phyloP scores from a whole-genome alignment of 2,113 vertebrate species.

The Rallus limicola region DNA sequence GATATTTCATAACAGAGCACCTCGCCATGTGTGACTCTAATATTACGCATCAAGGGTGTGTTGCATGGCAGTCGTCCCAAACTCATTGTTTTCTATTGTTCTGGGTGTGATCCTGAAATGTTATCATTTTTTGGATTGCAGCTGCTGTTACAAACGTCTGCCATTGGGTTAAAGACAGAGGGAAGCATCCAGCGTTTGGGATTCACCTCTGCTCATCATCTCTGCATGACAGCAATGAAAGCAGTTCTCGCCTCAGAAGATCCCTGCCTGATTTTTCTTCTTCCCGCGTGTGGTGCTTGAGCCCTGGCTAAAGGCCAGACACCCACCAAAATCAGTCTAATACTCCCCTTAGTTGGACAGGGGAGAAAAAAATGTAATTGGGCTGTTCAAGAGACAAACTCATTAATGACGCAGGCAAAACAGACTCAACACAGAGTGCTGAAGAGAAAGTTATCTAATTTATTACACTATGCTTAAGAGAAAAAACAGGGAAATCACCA shows the following conservation, averaged over 20 bases:
- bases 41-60: slow-evolving; percentile 41
- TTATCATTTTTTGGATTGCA: not conserved
- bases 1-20: slow-evolving; percentile 45
- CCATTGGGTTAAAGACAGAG: fast-evolving
- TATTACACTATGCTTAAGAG: too few species aligned
- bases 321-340: too few species aligned
- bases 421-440: too few species aligned
- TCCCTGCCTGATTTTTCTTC: not conserved
- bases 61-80: not conserved
- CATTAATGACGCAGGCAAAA: too few species aligned
- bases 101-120: not conserved
- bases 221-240: not conserved
- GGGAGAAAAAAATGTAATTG: too few species aligned
- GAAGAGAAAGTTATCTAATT: too few species aligned
- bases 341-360: too few species aligned
- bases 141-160: not conserved
- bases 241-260: not conserved
- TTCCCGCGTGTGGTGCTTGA: not conserved
- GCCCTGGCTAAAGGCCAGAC: too few species aligned
- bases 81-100: not conserved
- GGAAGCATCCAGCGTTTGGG: not conserved
- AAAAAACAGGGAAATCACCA: too few species aligned
- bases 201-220: not conserved
- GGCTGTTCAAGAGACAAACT: too few species aligned
- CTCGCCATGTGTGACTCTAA: slow-evolving; percentile 39